Conservation (phyloP, 2,113 vertebrate species). For the Ellobius talpinus region DNA sequence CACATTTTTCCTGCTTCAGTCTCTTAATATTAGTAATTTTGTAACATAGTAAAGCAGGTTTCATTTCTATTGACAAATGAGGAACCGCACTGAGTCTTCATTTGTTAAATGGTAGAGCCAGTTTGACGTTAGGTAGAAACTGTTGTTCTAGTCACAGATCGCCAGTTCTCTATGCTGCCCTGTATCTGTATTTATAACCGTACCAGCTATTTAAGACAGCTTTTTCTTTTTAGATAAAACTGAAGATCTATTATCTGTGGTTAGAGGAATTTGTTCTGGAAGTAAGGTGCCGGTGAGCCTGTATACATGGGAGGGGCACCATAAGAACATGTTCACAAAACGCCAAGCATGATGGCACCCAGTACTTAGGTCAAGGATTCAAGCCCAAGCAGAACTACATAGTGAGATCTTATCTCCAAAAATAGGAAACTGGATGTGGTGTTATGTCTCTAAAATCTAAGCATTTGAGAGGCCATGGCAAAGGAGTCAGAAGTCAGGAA, state of each 20-base stretch:
- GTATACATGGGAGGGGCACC: not conserved
- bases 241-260: not conserved
- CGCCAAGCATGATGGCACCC: not conserved
- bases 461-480: not conserved
- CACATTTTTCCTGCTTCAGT: not conserved
- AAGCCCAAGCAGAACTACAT: not conserved
- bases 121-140: not conserved
- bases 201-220: slow-evolving; percentile 2
- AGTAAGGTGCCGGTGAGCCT: not conserved
- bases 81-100: not conserved
- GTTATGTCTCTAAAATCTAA: not conserved
- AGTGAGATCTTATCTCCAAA: not conserved
- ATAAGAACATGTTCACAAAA: not conserved
- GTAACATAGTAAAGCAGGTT: not conserved
- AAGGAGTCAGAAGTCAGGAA: not conserved
- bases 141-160: not conserved
- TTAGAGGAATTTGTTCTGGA: not conserved
- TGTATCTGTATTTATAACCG: not conserved
- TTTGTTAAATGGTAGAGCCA: not conserved
- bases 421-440: not conserved
- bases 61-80: slow-evolving; percentile 12
- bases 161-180: not conserved
- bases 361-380: not conserved
- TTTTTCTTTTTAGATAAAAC: not conserved
- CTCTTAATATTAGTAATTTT: slow-evolving; percentile 57